Conservation (phyloP, 2,888 invertebrate genomes). For the Thalpophila matura region DNA sequence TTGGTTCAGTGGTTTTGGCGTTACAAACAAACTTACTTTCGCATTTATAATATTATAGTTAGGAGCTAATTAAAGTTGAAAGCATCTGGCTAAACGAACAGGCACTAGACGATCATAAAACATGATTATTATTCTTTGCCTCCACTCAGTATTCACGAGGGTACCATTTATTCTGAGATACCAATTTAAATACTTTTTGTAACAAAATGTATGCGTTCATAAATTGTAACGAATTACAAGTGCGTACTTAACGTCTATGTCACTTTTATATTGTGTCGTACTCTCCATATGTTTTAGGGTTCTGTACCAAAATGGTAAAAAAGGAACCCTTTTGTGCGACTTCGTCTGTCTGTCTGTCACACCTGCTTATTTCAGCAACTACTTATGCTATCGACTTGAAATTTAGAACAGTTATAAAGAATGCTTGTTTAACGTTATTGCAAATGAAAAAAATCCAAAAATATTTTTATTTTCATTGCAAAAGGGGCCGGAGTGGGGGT, state of each 20-base stretch:
- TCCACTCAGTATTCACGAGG: not conserved
- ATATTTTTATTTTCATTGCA: too few species aligned
- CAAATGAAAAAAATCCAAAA: not conserved
- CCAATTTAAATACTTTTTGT: slow-evolving; percentile 15
- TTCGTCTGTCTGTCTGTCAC: too few species aligned
- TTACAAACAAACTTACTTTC: too few species aligned
- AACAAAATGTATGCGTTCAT: slow-evolving; percentile 27
- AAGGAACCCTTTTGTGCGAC: too few species aligned
- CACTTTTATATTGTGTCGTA: slow-evolving; percentile 13
- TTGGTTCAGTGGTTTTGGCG: too few species aligned
- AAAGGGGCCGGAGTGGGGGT: too few species aligned
- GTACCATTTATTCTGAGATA: not conserved
- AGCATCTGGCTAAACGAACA: too few species aligned
- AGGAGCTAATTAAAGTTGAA: too few species aligned
- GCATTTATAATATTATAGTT: too few species aligned
- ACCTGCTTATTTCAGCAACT: too few species aligned
- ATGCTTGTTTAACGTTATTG: not conserved
- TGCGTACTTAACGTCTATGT: slow-evolving; percentile 31
- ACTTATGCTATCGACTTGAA: too few species aligned
- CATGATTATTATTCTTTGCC: not conserved
- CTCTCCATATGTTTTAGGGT: slow-evolving; percentile 12
- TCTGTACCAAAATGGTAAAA: not conserved
- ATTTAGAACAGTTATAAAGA: not conserved
- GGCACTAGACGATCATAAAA: too few species aligned
- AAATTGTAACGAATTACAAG: slow-evolving; percentile 36